A percentile compares a stretch with the other conserved stretches of the same genome.
phyloP scores from a whole-genome alignment of 1,140 invertebrate genomes.

The Drosophila ercepeae region DNA sequence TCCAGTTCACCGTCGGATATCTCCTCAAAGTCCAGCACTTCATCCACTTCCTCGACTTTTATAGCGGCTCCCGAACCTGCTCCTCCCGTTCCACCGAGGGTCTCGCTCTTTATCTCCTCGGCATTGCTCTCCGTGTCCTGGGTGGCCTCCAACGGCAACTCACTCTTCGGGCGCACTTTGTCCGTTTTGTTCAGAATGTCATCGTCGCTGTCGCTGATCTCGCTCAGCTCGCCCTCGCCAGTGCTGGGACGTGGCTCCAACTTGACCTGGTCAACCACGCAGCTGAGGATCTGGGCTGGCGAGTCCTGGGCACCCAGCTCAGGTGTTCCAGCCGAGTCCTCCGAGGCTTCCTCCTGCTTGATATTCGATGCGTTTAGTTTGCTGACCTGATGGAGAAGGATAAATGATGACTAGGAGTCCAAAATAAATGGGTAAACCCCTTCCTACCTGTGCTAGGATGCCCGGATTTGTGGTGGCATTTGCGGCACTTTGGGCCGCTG shows the following conservation, averaged over 20 bases:
- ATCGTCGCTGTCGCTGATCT: constrained; percentile 94
- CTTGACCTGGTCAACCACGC: constrained; percentile 28
- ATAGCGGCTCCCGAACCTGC: constrained; percentile 3
- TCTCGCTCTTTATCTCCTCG: constrained; percentile 66
- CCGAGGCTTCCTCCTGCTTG: constrained; percentile 64
- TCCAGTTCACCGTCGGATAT: constrained; percentile 95
- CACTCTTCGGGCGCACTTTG: constrained; percentile 71
- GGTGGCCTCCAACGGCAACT: constrained; percentile 64
- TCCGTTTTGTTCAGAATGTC: constrained; percentile 89
- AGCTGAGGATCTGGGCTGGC: constrained; percentile 1
- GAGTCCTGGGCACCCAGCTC: constrained; percentile 30
- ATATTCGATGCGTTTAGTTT: constrained; percentile 44
- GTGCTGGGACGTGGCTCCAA: constrained; percentile 44
- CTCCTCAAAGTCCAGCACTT: constrained; percentile 92
- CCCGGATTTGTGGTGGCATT: constrained; percentile 80
- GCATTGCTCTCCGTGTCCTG: constrained; percentile 47
- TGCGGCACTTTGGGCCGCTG: constrained; percentile 76
- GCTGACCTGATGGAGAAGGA: constrained; percentile 24
- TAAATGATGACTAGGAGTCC: background rate
- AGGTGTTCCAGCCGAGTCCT: constrained; percentile 55
- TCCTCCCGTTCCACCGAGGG: constrained; percentile 74
- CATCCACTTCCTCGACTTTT: constrained; percentile 85
- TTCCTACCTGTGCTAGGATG: constrained; percentile 63
- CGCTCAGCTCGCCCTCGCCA: constrained; percentile 88
- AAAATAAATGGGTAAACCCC: background rate